Percentiles rank a stretch among this genome's conserved stretches.
Evolutionary conservation across 2,888 invertebrate genomes (phyloP).

Genomic region (Nemotelus nigrinus): DNA sequence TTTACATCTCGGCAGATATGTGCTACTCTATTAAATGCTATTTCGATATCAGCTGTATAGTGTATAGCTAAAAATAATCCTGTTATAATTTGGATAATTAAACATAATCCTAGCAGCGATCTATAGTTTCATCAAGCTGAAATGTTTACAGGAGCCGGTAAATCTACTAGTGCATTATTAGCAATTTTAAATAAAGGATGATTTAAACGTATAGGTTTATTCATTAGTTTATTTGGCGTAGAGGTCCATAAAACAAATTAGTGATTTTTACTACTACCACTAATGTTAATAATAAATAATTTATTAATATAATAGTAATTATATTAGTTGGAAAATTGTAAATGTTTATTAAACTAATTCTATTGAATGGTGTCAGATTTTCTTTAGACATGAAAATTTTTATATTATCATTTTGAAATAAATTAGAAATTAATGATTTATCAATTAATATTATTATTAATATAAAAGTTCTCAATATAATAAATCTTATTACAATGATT

Average conservation of each 20-base stretch:
- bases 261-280: constrained; percentile 71
- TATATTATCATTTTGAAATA: constrained; percentile 62
- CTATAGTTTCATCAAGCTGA: constrained; percentile 73
- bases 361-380: constrained; percentile 61
- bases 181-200: constrained; percentile 69
- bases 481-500: constrained; percentile 54
- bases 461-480: constrained; percentile 54
- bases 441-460: constrained; percentile 56
- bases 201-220: constrained; percentile 65
- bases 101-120: too few relatives aligned
- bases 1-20: constrained; percentile 78
- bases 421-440: constrained; percentile 58
- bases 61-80: constrained; percentile 78
- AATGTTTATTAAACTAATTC: constrained; percentile 67
- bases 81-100: constrained; percentile 74
- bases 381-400: constrained; percentile 57
- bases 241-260: constrained; percentile 67
- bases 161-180: constrained; percentile 66
- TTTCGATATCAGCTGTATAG: constrained; percentile 71
- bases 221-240: constrained; percentile 68
- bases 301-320: constrained; percentile 68
- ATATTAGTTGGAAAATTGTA: constrained; percentile 68
- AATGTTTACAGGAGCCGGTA: constrained; percentile 72
- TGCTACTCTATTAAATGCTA: constrained; percentile 74
- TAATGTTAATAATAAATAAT: constrained; percentile 71